Percentiles rank a stretch among this genome's conserved stretches.
Conservation (phyloP, 2,888 invertebrate genomes). For the Gnatocerus cornutus region DNA sequence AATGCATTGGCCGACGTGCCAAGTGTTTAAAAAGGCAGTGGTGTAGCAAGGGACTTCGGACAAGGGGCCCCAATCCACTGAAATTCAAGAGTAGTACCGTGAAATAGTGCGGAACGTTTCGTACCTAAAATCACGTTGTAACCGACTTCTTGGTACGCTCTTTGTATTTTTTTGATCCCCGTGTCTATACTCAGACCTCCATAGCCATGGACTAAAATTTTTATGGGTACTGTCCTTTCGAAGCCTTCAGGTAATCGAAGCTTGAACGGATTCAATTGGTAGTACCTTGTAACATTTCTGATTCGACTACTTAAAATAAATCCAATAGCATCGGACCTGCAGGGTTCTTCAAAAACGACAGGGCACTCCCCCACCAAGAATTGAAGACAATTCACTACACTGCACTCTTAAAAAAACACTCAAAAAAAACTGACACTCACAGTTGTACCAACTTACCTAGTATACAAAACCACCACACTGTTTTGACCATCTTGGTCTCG, state of each 20-base stretch:
- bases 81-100: constrained; percentile 50
- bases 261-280: constrained; percentile 63
- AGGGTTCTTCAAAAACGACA: constrained; percentile 68
- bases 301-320: constrained; percentile 64
- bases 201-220: constrained; percentile 70
- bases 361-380: constrained; percentile 61
- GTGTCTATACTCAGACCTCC: constrained; percentile 68
- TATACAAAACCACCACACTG: constrained; percentile 13
- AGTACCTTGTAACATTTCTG: constrained; percentile 52
- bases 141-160: constrained; percentile 63
- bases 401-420: not conserved
- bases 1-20: constrained; percentile 75
- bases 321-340: constrained; percentile 64
- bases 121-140: constrained; percentile 65
- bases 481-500: constrained; percentile 4
- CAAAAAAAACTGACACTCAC: too few species aligned
- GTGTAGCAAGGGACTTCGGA: constrained; percentile 74
- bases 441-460: constrained; percentile 15
- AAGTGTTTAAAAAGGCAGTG: constrained; percentile 74
- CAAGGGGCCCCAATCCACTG: constrained; percentile 75
- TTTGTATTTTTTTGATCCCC: constrained; percentile 65
- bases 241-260: constrained; percentile 61
- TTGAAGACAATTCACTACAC: constrained; percentile 27
- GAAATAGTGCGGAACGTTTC: too few species aligned
- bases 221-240: constrained; percentile 59